phyloP scores from a whole-genome alignment of 2,888 invertebrate species.

The Harpagoxenus sublaevis region DNA sequence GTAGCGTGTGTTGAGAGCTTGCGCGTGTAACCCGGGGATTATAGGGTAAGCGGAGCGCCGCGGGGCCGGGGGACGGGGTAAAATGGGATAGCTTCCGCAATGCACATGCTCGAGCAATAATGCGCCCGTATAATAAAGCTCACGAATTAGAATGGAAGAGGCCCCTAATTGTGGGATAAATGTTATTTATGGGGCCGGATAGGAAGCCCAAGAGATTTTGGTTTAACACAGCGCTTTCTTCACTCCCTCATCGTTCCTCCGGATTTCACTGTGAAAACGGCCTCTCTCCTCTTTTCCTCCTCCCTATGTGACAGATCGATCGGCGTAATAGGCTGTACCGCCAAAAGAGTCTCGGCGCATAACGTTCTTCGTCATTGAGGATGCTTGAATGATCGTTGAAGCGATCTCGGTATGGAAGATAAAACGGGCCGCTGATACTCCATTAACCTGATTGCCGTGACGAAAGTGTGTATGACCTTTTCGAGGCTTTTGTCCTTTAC shows the following conservation, averaged over 20 bases:
- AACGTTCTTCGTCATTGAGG: not conserved
- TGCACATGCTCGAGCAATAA: constrained; percentile 72
- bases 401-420: constrained; percentile 1
- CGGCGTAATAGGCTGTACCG: not conserved
- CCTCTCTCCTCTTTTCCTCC: not conserved
- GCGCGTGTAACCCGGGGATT: constrained; percentile 64
- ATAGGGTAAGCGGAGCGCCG: constrained; percentile 37
- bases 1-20: constrained; percentile 49
- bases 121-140: constrained; percentile 77
- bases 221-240: constrained; percentile 32
- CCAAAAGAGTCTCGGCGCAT: not conserved
- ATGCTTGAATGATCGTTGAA: constrained; percentile 13
- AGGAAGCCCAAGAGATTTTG: constrained; percentile 28
- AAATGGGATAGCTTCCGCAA: constrained; percentile 56
- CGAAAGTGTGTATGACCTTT: constrained; percentile 71
- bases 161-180: constrained; percentile 79
- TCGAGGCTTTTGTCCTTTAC: constrained; percentile 61
- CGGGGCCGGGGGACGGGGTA: not conserved
- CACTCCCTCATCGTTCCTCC: not conserved
- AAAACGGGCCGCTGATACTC: constrained; percentile 74
- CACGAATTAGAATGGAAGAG: constrained; percentile 79
- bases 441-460: constrained; percentile 79
- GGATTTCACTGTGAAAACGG: constrained; percentile 5
- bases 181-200: constrained; percentile 74
- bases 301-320: not conserved